These are phyloP conservation scores for Cairina moschata DNA, from an alignment of 2,113 vertebrate genomes.

Conservation along the genomic window DNA sequence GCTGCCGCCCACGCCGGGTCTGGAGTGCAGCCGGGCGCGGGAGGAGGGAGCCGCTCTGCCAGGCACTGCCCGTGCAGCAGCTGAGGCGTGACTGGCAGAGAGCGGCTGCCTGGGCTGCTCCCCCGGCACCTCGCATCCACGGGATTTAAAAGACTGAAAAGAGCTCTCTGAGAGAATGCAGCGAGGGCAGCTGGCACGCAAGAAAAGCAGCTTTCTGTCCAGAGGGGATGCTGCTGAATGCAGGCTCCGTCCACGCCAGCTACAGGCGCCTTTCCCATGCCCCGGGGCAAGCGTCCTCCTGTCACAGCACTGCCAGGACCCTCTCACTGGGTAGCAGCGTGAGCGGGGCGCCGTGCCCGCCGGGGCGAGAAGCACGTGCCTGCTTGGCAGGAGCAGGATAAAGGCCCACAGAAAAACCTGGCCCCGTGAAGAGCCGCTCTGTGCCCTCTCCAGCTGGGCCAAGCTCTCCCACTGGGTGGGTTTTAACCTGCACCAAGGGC, in stretches of 20 bases:
- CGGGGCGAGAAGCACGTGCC: neutral
- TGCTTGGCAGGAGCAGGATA: neutral
- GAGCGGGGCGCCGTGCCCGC: neutral
- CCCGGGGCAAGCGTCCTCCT: slow-evolving; percentile 13
- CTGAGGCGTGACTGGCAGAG: slow-evolving; percentile 56
- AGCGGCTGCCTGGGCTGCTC: slow-evolving; percentile 29
- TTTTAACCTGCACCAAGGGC: neutral
- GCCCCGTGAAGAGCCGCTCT: neutral
- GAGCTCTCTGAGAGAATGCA: slow-evolving; percentile 26
- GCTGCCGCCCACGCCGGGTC: neutral
- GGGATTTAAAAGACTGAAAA: slow-evolving; percentile 51
- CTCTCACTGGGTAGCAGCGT: fast-evolving
- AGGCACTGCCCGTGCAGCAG: slow-evolving; percentile 58
- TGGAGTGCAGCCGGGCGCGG: neutral
- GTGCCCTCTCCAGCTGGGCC: neutral
- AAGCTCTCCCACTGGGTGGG: neutral
- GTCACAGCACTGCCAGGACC: neutral
- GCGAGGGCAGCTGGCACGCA: slow-evolving; percentile 34
- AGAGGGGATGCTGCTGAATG: slow-evolving; percentile 22
- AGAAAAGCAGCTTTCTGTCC: slow-evolving; percentile 56
- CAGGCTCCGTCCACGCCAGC: neutral
- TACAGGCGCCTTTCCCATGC: slow-evolving; percentile 3
- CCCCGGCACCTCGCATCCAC: slow-evolving; percentile 59
- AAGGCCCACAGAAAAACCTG: neutral
- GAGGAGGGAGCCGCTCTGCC: slow-evolving; percentile 55